phyloP scores from a whole-genome alignment of 2,888 invertebrate species.

The Cantharis nigra region DNA sequence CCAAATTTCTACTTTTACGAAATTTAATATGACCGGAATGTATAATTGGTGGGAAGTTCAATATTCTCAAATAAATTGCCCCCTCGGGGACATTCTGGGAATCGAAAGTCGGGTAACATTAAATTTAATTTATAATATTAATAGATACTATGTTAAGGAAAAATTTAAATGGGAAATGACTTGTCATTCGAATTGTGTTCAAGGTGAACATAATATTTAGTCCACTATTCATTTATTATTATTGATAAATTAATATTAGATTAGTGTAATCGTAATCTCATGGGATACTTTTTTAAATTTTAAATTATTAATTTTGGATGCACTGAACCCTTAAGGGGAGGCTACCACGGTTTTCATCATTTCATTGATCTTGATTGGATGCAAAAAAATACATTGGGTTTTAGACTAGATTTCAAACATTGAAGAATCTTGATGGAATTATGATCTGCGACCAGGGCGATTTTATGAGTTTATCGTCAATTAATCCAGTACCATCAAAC shows the following conservation, averaged over 20 bases:
- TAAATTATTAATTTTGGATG: too few species aligned
- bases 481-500: background rate
- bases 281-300: too few species aligned
- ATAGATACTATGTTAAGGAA: background rate
- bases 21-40: constrained; percentile 34
- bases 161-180: background rate
- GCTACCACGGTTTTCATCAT: background rate
- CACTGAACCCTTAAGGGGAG: too few species aligned
- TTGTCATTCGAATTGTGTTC: background rate
- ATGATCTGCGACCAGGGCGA: too few species aligned
- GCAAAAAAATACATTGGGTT: too few species aligned
- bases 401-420: too few species aligned
- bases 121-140: background rate
- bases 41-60: constrained; percentile 61
- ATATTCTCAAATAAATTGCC: constrained; percentile 54
- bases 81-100: constrained; percentile 65
- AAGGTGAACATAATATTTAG: background rate
- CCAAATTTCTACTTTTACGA: background rate
- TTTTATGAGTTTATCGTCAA: too few species aligned
- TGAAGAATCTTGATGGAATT: too few species aligned
- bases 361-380: too few species aligned
- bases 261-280: background rate
- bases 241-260: background rate
- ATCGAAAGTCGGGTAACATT: constrained; percentile 62
- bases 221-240: background rate